Evolutionary conservation across 2,888 invertebrate genomes (phyloP).

Genomic region (Rhorus exstirpatorius): DNA sequence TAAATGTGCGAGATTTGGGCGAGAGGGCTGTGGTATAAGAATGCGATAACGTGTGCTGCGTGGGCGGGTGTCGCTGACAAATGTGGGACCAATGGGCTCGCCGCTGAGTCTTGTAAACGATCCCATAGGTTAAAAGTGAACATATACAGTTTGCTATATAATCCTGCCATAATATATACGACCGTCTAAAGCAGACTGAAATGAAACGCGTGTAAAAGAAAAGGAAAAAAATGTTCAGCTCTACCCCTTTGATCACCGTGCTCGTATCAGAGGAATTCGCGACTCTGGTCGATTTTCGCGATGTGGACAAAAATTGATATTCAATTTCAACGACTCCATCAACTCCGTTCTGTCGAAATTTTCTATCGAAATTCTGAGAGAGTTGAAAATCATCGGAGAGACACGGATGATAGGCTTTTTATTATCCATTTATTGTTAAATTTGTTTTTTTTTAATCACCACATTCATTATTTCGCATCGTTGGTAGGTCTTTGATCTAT

Average conservation of each 20-base stretch:
- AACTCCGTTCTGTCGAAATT: too few species aligned
- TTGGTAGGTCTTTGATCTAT: too few species aligned
- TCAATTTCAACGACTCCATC: too few species aligned
- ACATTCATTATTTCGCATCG: too few species aligned
- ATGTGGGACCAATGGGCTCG: slow-evolving; percentile 83
- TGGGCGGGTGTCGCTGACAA: slow-evolving; percentile 86
- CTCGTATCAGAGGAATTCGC: too few species aligned
- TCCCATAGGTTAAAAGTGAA: slow-evolving; percentile 84
- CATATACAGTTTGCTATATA: neutral
- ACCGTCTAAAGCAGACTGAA: slow-evolving; percentile 19
- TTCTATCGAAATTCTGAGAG: too few species aligned
- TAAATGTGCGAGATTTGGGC: slow-evolving; percentile 54
- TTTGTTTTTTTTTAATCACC: too few species aligned
- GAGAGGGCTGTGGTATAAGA: slow-evolving; percentile 52
- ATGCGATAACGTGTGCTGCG: slow-evolving; percentile 79
- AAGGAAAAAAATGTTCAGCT: slow-evolving; percentile 8
- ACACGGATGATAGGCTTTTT: too few species aligned
- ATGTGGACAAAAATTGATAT: too few species aligned
- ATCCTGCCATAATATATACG: neutral
- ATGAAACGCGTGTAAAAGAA: neutral
- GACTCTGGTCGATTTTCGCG: too few species aligned
- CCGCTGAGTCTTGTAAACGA: slow-evolving; percentile 83
- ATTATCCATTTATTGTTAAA: too few species aligned
- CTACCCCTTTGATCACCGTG: slow-evolving; percentile 7
- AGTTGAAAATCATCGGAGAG: too few species aligned